A percentile compares a stretch with the other conserved stretches of the same genome.
phyloP scores from a whole-genome alignment of 2,113 vertebrate species.

The Alligator mississippiensis region DNA sequence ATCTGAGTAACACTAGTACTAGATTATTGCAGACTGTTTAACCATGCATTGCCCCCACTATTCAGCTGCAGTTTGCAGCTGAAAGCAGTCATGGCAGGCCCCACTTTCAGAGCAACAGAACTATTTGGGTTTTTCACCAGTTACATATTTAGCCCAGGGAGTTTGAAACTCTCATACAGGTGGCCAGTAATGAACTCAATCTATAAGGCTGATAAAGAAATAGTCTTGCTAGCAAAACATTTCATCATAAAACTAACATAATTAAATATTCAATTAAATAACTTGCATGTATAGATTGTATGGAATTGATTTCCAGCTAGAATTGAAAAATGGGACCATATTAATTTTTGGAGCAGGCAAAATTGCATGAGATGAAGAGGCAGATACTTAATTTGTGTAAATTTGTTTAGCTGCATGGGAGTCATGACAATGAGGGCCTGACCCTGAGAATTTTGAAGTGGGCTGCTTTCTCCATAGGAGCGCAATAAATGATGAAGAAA shows the following conservation, averaged over 20 bases:
- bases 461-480: background rate
- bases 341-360: no score
- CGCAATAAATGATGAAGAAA: background rate
- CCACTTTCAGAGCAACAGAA: background rate
- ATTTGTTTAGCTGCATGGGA: background rate
- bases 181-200: background rate
- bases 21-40: background rate
- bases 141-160: background rate
- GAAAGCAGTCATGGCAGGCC: background rate
- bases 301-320: background rate
- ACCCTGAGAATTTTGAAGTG: background rate
- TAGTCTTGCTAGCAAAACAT: background rate
- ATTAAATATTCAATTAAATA: background rate
- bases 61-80: fast-evolving
- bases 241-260: background rate
- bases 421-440: background rate
- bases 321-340: background rate
- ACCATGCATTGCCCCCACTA: background rate
- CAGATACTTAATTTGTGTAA: background rate
- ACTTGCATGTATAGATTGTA: background rate
- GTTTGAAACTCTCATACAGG: background rate
- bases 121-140: background rate
- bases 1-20: background rate
- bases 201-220: background rate
- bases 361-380: background rate